These are phyloP conservation scores for Catamblyrhynchus diadema DNA, from an alignment of 2,797 vertebrate genomes.

Conservation along the genomic window DNA sequence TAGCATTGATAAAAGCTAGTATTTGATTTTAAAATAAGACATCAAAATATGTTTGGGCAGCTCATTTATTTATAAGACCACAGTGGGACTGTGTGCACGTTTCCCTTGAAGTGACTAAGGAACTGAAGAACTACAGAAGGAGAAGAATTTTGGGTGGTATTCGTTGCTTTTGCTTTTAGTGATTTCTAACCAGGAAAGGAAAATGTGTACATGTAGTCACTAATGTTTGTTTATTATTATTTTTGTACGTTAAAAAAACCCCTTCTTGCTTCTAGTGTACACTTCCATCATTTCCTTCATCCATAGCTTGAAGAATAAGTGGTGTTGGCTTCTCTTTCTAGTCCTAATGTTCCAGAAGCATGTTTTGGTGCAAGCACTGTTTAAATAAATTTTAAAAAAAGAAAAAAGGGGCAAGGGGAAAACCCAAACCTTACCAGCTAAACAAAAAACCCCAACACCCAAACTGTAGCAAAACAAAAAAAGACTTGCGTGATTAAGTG, in stretches of 20 bases:
- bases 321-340: not conserved
- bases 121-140: not conserved
- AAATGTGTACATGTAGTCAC: not conserved
- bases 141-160: not conserved
- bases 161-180: not conserved
- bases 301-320: not conserved
- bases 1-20: not conserved
- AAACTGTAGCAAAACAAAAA: not conserved
- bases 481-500: fast-evolving
- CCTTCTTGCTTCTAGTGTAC: not conserved
- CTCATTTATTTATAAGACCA: not conserved
- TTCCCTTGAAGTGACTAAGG: not conserved
- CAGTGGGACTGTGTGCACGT: not conserved
- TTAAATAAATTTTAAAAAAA: not conserved
- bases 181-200: not conserved
- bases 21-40: not conserved
- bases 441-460: not conserved
- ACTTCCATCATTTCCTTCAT: not conserved
- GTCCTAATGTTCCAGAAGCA: not conserved
- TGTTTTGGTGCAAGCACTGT: not conserved
- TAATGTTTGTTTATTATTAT: not conserved
- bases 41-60: not conserved
- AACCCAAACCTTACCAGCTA: not conserved
- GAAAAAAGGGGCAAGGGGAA: no score
- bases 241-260: fast-evolving